Base-by-base conservation (phyloP, 2,113 vertebrate genomes). In the Antennarius striatus region DNA sequence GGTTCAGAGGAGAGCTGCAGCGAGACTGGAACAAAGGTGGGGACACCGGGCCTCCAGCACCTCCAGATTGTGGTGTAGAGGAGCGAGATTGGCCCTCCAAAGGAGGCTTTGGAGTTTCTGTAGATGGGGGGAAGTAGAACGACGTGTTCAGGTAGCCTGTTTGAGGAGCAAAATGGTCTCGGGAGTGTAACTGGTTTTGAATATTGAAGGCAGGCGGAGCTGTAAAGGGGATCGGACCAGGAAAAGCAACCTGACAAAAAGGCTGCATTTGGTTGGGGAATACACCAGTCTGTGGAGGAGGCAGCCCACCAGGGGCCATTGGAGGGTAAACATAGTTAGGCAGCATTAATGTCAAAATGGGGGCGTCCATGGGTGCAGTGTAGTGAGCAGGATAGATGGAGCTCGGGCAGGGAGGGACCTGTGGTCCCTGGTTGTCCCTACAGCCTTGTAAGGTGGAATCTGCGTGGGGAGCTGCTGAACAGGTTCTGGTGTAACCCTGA, bases 1-100 rank as follows among this genome's bases (percentile, higher is more conserved):
- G 92, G 68, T 98, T 98, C 56, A 97, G 91, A 0, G 97, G 98
- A 0, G 96, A 97, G 88, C 96, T 99, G 86, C 96, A 96, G 6
- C 95, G 85, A 0, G 98, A 99, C 78, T 96, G 95, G 77, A 98
- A 97, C 11, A 97, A 79, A 0, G 94, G 93, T 0, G 94, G 95
- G 0, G 96, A 96, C 0, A 85, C 80, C 6, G 85, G 91, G 42
- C 92, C 93, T 1, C 76, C 79, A 3, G 73, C 77, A 9, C 83
- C 88, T 10, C 83, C 89, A 0, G 93, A 94, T 72, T 89, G 92
- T 0, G 93, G 94, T 0, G 93, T 94, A 69, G 93, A 93, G 32
- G 93, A 92, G 0, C 89, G 88, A 1, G 93, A 96, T 0, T 63
- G 84, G 3, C 86, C 87, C 1, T 90, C 89, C 30, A 40, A 52